phyloP scores from a whole-genome alignment of 2,113 vertebrate species.

The Corydoras sp. region DNA sequence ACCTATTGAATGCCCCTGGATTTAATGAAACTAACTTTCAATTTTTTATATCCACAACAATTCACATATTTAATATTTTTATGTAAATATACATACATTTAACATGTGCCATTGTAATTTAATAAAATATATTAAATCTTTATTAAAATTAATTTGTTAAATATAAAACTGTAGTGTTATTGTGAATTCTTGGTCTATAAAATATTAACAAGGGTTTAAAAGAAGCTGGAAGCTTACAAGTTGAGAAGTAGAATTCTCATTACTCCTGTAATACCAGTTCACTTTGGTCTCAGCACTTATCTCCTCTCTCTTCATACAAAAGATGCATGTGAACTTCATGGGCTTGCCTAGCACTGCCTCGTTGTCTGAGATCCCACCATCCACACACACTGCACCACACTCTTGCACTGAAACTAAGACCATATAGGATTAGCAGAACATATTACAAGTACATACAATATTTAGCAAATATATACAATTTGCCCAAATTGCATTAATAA shows the following conservation, averaged over 20 bases:
- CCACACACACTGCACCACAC: constrained; percentile 83
- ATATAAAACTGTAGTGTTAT: too few species aligned
- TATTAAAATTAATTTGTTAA: too few species aligned
- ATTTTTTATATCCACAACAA: too few species aligned
- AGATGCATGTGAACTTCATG: constrained; percentile 89
- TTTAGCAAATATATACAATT: neutral
- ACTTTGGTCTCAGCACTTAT: constrained; percentile 76
- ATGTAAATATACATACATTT: too few species aligned
- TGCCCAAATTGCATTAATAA: neutral
- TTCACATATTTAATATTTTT: too few species aligned
- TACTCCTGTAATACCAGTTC: constrained; percentile 77
- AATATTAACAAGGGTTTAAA: too few species aligned
- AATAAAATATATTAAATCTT: too few species aligned
- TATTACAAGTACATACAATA: neutral
- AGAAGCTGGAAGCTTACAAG: constrained; percentile 61
- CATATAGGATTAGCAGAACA: neutral
- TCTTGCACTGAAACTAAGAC: constrained; percentile 60
- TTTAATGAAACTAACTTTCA: too few species aligned
- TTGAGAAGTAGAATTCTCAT: constrained; percentile 55
- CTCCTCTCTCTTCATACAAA: constrained; percentile 90
- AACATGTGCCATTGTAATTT: too few species aligned
- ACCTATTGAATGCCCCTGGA: too few species aligned
- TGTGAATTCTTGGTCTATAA: too few species aligned
- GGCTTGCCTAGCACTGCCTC: constrained; percentile 76
- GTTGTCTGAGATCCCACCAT: constrained; percentile 79